Evolutionary conservation across 2,113 vertebrate genomes (phyloP).

Genomic region (Mormyrus lacerda): DNA sequence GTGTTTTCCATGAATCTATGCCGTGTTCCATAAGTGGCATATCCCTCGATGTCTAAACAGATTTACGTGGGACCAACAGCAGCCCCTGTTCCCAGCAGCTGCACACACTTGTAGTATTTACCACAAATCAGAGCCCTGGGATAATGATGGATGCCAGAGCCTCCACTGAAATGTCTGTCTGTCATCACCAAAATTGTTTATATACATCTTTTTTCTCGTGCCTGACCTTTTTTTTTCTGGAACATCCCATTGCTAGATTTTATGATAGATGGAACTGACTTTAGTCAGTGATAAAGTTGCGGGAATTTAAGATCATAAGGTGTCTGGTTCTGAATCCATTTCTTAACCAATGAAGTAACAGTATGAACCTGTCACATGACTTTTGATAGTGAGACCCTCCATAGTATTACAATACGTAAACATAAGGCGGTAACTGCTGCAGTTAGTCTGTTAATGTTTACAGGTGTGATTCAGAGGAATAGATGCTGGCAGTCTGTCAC

Average conservation of each 20-base stretch:
- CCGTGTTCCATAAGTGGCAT: too few species aligned
- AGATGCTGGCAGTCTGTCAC: not conserved
- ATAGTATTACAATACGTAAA: not conserved
- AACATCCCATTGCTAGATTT: not conserved
- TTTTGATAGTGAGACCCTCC: not conserved
- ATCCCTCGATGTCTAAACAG: not conserved
- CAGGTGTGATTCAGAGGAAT: not conserved
- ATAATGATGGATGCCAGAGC: not conserved
- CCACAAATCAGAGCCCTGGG: not conserved
- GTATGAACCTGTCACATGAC: not conserved
- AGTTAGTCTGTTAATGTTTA: not conserved
- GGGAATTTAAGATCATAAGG: not conserved
- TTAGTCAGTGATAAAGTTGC: not conserved
- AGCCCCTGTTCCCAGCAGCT: not conserved
- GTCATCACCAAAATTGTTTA: not conserved
- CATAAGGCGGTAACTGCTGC: not conserved
- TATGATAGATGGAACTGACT: not conserved
- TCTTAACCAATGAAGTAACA: not conserved
- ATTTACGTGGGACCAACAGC: not conserved
- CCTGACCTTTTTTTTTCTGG: not conserved
- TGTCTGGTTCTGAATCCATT: not conserved
- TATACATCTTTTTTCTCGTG: not conserved
- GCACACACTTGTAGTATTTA: not conserved
- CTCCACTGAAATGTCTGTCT: not conserved
- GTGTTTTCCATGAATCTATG: not conserved